These are phyloP conservation scores for Caerostris darwini DNA, from an alignment of 1,140 invertebrate species.

Conservation along the genomic window DNA sequence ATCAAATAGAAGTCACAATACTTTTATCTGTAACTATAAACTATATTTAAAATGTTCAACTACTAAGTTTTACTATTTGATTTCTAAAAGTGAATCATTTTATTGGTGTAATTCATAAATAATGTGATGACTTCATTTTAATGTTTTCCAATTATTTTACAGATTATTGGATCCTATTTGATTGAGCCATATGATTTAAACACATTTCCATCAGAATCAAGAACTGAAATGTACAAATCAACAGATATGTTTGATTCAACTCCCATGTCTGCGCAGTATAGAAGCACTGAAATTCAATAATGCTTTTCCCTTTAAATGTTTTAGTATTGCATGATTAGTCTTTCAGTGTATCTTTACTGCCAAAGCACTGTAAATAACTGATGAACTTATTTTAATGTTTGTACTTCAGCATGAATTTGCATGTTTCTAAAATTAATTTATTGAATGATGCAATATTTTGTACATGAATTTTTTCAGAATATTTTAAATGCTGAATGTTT, in stretches of 20 bases:
- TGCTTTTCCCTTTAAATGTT: not conserved
- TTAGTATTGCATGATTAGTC: slow-evolving; percentile 4
- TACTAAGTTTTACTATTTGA: too few species aligned
- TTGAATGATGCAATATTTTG: not conserved
- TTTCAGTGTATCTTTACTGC: not conserved
- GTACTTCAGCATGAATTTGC: not conserved
- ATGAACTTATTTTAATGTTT: not conserved
- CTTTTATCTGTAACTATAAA: too few species aligned
- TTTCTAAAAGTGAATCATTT: too few species aligned
- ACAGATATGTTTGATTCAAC: slow-evolving; percentile 25
- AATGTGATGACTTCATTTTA: too few species aligned
- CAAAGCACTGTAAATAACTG: not conserved
- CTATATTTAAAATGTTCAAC: too few species aligned
- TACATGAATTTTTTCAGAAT: too few species aligned
- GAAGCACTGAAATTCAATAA: not conserved
- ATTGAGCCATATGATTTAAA: slow-evolving; percentile 43
- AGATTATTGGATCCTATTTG: slow-evolving; percentile 60
- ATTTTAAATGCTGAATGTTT: too few species aligned
- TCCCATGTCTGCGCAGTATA: slow-evolving; percentile 5
- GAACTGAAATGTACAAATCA: slow-evolving; percentile 68
- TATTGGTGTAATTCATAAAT: too few species aligned
- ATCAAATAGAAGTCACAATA: too few species aligned
- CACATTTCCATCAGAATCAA: not conserved
- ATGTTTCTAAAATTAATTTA: not conserved
- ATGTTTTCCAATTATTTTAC: not conserved